These are phyloP conservation scores for Ammospiza caudacuta DNA, from an alignment of 2,113 vertebrate genomes.

Conservation along the genomic window DNA sequence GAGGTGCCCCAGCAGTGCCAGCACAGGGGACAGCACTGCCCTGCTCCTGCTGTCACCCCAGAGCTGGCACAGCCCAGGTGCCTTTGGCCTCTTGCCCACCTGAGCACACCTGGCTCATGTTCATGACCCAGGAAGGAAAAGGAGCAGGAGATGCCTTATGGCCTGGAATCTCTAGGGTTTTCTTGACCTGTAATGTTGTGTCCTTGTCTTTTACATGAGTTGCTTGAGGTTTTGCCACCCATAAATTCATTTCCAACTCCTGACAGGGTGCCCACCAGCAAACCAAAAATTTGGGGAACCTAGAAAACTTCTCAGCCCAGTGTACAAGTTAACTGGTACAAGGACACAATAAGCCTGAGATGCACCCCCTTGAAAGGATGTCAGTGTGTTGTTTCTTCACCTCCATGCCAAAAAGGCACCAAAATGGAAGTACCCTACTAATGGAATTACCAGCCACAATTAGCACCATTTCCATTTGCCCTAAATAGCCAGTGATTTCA, in stretches of 20 bases:
- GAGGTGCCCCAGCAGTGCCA: not conserved
- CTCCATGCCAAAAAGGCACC: conserved; percentile 53
- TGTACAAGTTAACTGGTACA: not conserved
- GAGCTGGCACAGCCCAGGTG: not conserved
- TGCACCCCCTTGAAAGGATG: not conserved
- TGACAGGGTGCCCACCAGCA: not conserved
- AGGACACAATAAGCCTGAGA: not conserved
- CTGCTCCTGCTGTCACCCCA: accelerated
- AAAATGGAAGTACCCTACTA: conserved; percentile 61
- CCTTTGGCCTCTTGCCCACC: not conserved
- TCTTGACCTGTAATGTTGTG: not conserved
- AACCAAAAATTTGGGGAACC: not conserved
- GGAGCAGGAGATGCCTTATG: not conserved
- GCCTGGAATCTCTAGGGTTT: not conserved
- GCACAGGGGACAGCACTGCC: not conserved
- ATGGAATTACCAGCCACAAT: conserved; percentile 76
- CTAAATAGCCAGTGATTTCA: conserved; percentile 82
- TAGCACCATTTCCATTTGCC: conserved; percentile 79
- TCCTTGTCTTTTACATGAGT: not conserved
- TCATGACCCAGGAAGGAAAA: not conserved
- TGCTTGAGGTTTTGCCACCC: not conserved
- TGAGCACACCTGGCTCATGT: not conserved
- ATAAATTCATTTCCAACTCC: not conserved
- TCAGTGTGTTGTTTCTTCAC: not conserved
- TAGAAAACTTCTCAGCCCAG: not conserved